phyloP scores from a whole-genome alignment of 2,888 invertebrate genomes.

The Pelosia muscerda region DNA sequence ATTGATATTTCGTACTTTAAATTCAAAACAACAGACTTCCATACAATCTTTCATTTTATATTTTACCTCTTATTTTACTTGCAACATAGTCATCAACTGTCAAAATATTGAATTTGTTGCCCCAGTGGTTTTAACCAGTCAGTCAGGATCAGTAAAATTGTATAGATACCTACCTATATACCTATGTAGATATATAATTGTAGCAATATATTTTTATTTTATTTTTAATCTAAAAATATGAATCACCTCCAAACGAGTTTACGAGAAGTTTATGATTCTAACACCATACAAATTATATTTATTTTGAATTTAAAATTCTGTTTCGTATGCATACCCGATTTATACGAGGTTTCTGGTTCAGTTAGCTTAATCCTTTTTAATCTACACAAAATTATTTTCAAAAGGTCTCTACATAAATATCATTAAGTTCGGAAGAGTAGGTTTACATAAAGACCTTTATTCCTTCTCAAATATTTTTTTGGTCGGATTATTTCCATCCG shows the following conservation, averaged over 20 bases:
- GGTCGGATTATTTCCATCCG: not conserved
- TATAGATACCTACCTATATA: too few relatives aligned
- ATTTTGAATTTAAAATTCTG: not conserved
- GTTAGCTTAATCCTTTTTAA: slow-evolving; percentile 2
- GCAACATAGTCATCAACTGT: not conserved
- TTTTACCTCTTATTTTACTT: not conserved
- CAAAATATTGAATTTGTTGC: not conserved
- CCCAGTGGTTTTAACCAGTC: not conserved
- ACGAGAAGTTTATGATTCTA: not conserved
- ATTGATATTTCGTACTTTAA: too few relatives aligned
- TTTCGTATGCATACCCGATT: not conserved
- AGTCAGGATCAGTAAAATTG: too few relatives aligned
- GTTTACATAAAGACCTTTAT: slow-evolving; percentile 1
- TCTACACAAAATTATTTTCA: slow-evolving; percentile 1
- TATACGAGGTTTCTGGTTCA: not conserved
- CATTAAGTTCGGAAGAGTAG: not conserved
- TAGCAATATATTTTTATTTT: too few relatives aligned
- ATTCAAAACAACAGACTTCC: too few relatives aligned
- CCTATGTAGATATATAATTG: too few relatives aligned
- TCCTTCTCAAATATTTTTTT: slow-evolving; percentile 2
- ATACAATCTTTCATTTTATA: too few relatives aligned
- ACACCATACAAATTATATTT: not conserved
- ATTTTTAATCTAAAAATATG: not conserved
- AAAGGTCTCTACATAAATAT: slow-evolving; percentile 1
- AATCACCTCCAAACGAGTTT: not conserved